Evolutionary conservation across 2,888 invertebrate genomes (phyloP).

Genomic region (Azorinus chamasolen): DNA sequence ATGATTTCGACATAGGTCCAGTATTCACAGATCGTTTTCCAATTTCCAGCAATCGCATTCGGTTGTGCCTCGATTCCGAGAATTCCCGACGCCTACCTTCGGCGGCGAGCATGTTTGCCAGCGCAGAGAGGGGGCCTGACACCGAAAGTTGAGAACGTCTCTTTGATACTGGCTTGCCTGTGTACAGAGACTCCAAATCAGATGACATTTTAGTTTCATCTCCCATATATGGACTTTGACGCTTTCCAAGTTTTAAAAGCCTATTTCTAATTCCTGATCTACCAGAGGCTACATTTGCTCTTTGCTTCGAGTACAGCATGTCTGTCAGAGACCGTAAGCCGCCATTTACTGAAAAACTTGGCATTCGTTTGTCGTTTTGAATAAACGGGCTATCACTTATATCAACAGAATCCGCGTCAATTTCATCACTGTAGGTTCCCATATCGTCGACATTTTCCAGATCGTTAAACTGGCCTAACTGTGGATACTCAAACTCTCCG

Average conservation of each 20-base stretch:
- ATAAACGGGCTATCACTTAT: too few relatives aligned
- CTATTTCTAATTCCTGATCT: slow-evolving; percentile 19
- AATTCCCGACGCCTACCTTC: slow-evolving; percentile 57
- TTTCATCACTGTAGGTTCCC: too few relatives aligned
- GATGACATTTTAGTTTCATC: neutral
- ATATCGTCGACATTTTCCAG: too few relatives aligned
- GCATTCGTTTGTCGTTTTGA: too few relatives aligned
- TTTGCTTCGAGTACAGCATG: slow-evolving; percentile 49
- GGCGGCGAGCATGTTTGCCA: slow-evolving; percentile 67
- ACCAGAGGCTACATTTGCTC: slow-evolving; percentile 23
- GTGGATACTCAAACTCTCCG: too few relatives aligned
- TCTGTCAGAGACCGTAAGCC: slow-evolving; percentile 59
- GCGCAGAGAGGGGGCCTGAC: slow-evolving; percentile 64
- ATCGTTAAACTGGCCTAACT: too few relatives aligned
- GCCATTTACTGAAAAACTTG: slow-evolving; percentile 52
- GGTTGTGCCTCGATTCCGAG: slow-evolving; percentile 54
- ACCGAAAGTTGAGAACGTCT: slow-evolving; percentile 63
- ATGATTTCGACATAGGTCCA: too few relatives aligned
- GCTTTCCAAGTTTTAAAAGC: slow-evolving; percentile 50
- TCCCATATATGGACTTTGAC: slow-evolving; percentile 21
- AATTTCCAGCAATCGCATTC: slow-evolving; percentile 59
- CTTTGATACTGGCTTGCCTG: neutral
- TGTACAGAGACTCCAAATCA: neutral
- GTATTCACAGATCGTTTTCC: slow-evolving; percentile 51
- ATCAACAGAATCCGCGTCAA: too few relatives aligned